Conservation (phyloP, 1,140 invertebrate genomes). For the Arctopsyche grandis region DNA sequence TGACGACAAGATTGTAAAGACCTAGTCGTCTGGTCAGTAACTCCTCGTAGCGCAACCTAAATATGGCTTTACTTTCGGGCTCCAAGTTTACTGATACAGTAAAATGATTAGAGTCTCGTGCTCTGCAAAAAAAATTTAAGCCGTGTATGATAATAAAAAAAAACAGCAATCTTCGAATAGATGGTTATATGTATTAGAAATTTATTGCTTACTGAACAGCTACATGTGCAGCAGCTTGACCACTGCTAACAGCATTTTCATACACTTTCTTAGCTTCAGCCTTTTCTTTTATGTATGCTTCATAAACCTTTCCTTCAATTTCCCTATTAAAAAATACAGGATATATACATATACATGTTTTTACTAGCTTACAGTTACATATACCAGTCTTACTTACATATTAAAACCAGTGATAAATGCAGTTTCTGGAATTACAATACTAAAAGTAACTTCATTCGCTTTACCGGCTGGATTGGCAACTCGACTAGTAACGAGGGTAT, state of each 20-base stretch:
- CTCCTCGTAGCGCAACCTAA: constrained; percentile 75
- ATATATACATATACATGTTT: background rate
- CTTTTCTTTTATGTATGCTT: constrained; percentile 70
- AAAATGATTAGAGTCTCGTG: constrained; percentile 74
- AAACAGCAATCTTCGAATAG: background rate
- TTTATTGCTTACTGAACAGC: constrained; percentile 62
- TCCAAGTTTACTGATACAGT: constrained; percentile 72
- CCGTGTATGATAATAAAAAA: constrained; percentile 3
- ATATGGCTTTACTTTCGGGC: constrained; percentile 67
- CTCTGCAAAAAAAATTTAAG: constrained; percentile 59
- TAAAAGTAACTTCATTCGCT: constrained; percentile 71
- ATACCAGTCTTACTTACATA: constrained; percentile 64
- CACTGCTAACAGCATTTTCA: constrained; percentile 68
- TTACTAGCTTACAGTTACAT: background rate
- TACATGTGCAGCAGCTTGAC: constrained; percentile 71
- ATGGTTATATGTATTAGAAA: background rate
- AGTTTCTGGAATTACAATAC: constrained; percentile 71
- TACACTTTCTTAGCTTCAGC: constrained; percentile 74
- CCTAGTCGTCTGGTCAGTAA: constrained; percentile 68
- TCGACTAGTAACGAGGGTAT: constrained; percentile 68
- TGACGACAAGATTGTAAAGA: constrained; percentile 71
- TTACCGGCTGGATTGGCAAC: constrained; percentile 68
- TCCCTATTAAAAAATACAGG: constrained; percentile 58
- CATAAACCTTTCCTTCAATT: constrained; percentile 66
- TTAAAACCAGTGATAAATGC: constrained; percentile 73